Base-by-base conservation (phyloP, 2,888 invertebrate species). In the Melinopterus prodromus region DNA sequence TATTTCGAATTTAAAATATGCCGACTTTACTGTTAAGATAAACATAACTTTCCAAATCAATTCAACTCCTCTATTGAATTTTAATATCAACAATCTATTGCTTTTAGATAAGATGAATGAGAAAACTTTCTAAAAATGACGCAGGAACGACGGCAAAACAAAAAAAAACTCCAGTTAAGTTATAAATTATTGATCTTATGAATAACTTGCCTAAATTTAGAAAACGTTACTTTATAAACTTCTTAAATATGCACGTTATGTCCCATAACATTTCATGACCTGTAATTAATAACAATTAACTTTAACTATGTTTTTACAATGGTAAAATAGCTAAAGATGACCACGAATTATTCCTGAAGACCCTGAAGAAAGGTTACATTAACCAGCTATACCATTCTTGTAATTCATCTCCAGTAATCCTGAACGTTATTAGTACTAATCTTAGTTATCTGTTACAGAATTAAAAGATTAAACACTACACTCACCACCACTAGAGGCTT, bases 401-500 rank as follows among this genome's bases (percentile, higher is more conserved):
- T 53, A 53, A 53, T 12, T 12, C 7, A 53, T 12, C 53, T 53
- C 53, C 53, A 53, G 53, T 53, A 53, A 53, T 53, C 53, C 53
- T 53, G 53, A 2, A 9, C 7, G 53, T 16, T 35, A 7, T 16
- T 35, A 7, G 16, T 69, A 76, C 53, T 37, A 37, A 15, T 16
- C 16, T 53, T 76, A 37, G 3, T 76, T 38, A n/a, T 53, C 16
- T 53, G n/a, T 76, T 38, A 15, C 38, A 53, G 37, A 76, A 53
- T 37, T 53, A 53, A 26, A 26, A 26, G 26, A 26, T 53, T 35
- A 16, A 76, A n/a, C 70, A 70, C 14, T 72, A 76, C 83, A 87
- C 87, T 87, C 84, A 88, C 88, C 87, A 87, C 85, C 83, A 88
- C 84, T 83, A 86, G 84, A 77, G 86, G 83, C 84, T 85, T 87